phyloP scores from a whole-genome alignment of 2,888 invertebrate genomes.

The Lacanobia wlatinum region DNA sequence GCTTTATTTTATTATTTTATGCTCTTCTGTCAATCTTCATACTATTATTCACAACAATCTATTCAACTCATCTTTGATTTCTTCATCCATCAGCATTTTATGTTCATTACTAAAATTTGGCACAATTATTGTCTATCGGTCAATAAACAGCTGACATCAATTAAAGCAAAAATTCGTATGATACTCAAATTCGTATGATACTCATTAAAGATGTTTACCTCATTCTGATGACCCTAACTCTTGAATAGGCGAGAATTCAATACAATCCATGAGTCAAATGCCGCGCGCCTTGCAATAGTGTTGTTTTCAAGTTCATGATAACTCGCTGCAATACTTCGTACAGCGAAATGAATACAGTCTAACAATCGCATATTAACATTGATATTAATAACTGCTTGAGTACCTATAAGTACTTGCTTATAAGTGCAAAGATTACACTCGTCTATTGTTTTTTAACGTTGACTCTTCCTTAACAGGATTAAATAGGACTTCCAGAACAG shows the following conservation, averaged over 20 bases:
- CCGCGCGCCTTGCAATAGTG: background rate
- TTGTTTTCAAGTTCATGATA: slow-evolving; percentile 41
- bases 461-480: slow-evolving; percentile 26
- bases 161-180: background rate
- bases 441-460: slow-evolving; percentile 43
- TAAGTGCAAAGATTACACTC: slow-evolving; percentile 22
- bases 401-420: slow-evolving; percentile 37
- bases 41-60: background rate
- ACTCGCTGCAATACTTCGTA: slow-evolving; percentile 6
- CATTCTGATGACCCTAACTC: slow-evolving; percentile 15
- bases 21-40: background rate
- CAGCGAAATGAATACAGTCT: slow-evolving; percentile 20
- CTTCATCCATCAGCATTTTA: background rate
- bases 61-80: background rate
- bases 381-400: slow-evolving; percentile 41
- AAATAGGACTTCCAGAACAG: background rate
- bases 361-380: slow-evolving; percentile 63
- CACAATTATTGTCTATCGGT: background rate
- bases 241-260: slow-evolving; percentile 23
- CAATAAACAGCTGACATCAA: background rate
- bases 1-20: background rate
- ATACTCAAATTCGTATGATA: background rate
- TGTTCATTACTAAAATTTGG: background rate
- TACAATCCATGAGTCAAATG: slow-evolving; percentile 25
- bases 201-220: background rate